A percentile compares a stretch with the other conserved stretches of the same genome.
These are phyloP conservation scores for Cottoperca gobio DNA, from an alignment of 2,797 vertebrate species.

Conservation along the genomic window DNA sequence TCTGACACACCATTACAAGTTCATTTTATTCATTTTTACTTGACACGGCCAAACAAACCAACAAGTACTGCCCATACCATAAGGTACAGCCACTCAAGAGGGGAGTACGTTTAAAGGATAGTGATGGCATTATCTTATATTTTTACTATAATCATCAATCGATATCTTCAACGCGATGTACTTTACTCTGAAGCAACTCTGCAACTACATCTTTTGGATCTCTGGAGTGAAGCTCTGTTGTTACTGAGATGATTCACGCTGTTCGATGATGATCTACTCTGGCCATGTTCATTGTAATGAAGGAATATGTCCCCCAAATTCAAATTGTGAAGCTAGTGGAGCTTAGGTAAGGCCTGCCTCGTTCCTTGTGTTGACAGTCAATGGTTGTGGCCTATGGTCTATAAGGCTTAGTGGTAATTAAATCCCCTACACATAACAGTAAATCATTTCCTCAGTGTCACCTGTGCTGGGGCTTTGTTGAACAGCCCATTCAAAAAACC, in stretches of 20 bases:
- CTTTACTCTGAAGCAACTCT: not conserved
- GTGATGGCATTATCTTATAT: not conserved
- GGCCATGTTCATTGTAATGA: not conserved
- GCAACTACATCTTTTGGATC: not conserved
- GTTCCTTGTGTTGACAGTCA: slow-evolving; percentile 2
- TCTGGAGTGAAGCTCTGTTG: too few relatives aligned
- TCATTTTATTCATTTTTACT: not conserved
- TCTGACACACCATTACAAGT: not conserved
- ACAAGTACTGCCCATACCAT: not conserved
- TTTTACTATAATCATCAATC: not conserved
- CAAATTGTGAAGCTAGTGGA: not conserved
- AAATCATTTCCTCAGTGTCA: slow-evolving; percentile 21
- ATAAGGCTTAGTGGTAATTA: slow-evolving; percentile 9
- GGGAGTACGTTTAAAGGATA: not conserved
- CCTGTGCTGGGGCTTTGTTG: slow-evolving; percentile 5
- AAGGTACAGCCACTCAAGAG: not conserved
- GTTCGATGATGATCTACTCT: not conserved
- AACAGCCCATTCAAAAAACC: slow-evolving; percentile 15
- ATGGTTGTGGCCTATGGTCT: not conserved
- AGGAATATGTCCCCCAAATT: not conserved
- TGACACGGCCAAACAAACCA: not conserved
- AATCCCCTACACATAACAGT: slow-evolving; percentile 11
- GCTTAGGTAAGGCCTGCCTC: not conserved
- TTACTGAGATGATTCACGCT: too few relatives aligned
- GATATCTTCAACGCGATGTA: not conserved